These are phyloP conservation scores for Gyps fulvus DNA, from an alignment of 2,113 vertebrate genomes.

Conservation along the genomic window DNA sequence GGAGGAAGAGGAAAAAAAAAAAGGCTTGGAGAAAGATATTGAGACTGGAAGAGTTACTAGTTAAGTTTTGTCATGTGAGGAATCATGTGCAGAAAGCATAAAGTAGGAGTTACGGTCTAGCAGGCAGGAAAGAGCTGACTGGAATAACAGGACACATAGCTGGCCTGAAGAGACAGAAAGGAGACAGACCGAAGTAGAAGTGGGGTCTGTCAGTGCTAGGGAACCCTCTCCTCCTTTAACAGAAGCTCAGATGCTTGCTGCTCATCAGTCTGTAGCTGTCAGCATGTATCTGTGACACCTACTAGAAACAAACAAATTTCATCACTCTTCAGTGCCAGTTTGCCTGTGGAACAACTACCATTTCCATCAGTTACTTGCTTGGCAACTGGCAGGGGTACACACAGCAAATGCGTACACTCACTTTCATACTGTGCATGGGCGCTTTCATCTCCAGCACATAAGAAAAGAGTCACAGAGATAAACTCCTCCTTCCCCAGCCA, in stretches of 20 bases:
- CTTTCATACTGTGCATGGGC: neutral
- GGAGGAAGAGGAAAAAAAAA: accelerated
- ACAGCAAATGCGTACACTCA: neutral
- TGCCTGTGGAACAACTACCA: neutral
- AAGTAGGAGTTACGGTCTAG: neutral
- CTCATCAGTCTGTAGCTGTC: neutral
- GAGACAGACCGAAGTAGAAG: neutral
- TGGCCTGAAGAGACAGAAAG: neutral
- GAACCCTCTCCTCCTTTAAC: neutral
- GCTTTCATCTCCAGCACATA: neutral
- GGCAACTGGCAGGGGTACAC: neutral
- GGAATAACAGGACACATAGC: neutral
- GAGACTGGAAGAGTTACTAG: neutral
- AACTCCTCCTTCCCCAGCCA: neutral
- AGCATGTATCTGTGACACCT: neutral
- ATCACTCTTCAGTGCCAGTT: neutral
- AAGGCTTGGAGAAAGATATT: neutral
- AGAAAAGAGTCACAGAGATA: no score
- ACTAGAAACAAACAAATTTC: neutral
- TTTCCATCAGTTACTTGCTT: neutral
- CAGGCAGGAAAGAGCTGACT: neutral
- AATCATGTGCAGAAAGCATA: neutral
- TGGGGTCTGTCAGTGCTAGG: accelerated
- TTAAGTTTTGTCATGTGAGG: neutral
- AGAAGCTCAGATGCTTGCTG: neutral